Evolutionary conservation across 1,140 invertebrate species (phyloP).

Genomic region (Coelopa frigida): DNA sequence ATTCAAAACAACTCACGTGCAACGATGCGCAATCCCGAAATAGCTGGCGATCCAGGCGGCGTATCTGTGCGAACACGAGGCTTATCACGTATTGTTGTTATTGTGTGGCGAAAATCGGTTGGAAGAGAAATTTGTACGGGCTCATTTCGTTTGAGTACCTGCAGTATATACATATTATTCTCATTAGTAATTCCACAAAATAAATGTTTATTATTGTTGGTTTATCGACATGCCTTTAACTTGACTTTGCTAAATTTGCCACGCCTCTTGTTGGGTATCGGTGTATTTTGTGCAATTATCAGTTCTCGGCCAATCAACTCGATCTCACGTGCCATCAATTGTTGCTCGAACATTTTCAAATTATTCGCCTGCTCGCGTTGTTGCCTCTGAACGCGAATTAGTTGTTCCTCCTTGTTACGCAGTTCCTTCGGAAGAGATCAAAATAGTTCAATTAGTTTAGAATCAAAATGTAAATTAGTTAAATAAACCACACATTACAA

Average conservation of each 20-base stretch:
- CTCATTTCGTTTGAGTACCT: slow-evolving; percentile 65
- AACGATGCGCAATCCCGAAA: slow-evolving; percentile 71
- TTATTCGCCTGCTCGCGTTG: slow-evolving; percentile 80
- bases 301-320: slow-evolving; percentile 74
- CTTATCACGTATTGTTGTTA: slow-evolving; percentile 57
- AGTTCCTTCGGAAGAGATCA: slow-evolving; percentile 68
- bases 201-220: too few relatives aligned
- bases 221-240: too few relatives aligned
- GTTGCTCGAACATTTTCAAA: slow-evolving; percentile 76
- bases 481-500: too few relatives aligned
- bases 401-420: slow-evolving; percentile 85
- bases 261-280: slow-evolving; percentile 56
- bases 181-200: too few relatives aligned
- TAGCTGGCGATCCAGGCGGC: slow-evolving; percentile 78
- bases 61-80: slow-evolving; percentile 53
- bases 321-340: slow-evolving; percentile 80
- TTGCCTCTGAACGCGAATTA: slow-evolving; percentile 74
- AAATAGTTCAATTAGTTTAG: too few relatives aligned
- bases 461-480: too few relatives aligned
- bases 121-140: slow-evolving; percentile 80
- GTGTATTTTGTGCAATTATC: slow-evolving; percentile 71
- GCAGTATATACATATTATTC: too few relatives aligned
- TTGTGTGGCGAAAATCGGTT: slow-evolving; percentile 86
- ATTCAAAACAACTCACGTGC: slow-evolving; percentile 86
- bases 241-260: slow-evolving; percentile 21